Evolutionary conservation across 1,140 invertebrate species (phyloP).

Genomic region (Babylonia areolata): DNA sequence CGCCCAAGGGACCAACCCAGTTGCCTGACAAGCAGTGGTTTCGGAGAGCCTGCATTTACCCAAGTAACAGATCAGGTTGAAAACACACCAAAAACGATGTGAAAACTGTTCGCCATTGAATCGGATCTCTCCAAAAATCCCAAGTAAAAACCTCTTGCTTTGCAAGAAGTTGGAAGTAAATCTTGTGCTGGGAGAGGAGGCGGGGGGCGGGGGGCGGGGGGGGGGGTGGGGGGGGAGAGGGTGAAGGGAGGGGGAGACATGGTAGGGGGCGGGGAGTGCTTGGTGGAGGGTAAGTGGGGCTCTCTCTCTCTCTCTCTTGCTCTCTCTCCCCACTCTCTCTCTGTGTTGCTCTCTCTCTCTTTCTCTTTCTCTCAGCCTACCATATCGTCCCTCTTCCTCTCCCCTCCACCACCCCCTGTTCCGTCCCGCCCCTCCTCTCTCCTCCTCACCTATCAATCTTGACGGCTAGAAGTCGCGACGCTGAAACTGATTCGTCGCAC

Average conservation of each 20-base stretch:
- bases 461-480: not conserved
- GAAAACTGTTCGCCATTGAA: not conserved
- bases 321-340: not conserved
- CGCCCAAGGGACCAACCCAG: too few relatives aligned
- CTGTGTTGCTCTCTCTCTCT: not conserved
- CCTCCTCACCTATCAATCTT: constrained; percentile 5
- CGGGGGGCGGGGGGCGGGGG: not conserved
- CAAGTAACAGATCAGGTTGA: not conserved
- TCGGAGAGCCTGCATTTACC: not conserved
- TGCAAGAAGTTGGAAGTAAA: too few relatives aligned
- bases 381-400: not conserved
- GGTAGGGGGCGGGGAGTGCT: too few relatives aligned
- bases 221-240: not conserved
- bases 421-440: not conserved
- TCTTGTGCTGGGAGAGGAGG: too few relatives aligned
- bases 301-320: not conserved
- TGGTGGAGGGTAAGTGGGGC: not conserved
- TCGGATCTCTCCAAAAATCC: not conserved
- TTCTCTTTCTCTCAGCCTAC: not conserved
- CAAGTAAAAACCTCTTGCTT: too few relatives aligned
- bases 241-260: not conserved
- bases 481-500: constrained; percentile 34
- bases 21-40: too few relatives aligned
- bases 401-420: not conserved
- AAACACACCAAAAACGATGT: not conserved